phyloP scores from a whole-genome alignment of 2,797 vertebrate species.

The Adrianichthys oophorus region DNA sequence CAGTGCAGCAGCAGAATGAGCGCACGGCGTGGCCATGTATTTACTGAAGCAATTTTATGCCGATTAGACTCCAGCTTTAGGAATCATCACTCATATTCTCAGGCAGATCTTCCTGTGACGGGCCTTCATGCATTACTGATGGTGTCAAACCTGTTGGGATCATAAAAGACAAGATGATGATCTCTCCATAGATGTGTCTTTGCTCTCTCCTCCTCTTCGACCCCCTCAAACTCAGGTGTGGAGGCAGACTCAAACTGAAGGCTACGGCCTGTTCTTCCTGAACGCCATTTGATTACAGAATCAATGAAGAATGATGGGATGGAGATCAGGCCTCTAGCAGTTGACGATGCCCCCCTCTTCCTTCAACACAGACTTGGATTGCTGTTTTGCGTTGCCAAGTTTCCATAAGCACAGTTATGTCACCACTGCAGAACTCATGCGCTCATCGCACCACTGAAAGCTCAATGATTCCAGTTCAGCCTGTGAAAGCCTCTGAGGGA shows the following conservation, averaged over 20 bases:
- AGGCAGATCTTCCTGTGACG: slow-evolving; percentile 55
- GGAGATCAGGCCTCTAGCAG: slow-evolving; percentile 58
- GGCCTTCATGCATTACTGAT: slow-evolving; percentile 61
- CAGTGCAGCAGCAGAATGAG: slow-evolving; percentile 50
- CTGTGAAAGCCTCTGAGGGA: neutral
- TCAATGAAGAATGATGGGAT: slow-evolving; percentile 71
- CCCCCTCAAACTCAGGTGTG: slow-evolving; percentile 42
- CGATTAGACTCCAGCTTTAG: slow-evolving; percentile 57
- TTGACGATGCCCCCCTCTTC: slow-evolving; percentile 6
- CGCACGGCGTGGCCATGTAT: slow-evolving; percentile 39
- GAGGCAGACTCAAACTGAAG: slow-evolving; percentile 58
- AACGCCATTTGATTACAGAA: slow-evolving; percentile 69
- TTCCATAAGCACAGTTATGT: slow-evolving; percentile 49
- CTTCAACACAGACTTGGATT: slow-evolving; percentile 27
- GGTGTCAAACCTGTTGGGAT: slow-evolving; percentile 68
- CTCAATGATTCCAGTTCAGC: slow-evolving; percentile 43
- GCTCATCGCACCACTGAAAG: slow-evolving; percentile 22
- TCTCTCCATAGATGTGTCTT: slow-evolving; percentile 68
- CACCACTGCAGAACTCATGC: slow-evolving; percentile 43
- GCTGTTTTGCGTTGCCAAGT: slow-evolving; percentile 39
- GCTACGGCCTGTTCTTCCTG: slow-evolving; percentile 62
- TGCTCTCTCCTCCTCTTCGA: slow-evolving; percentile 14
- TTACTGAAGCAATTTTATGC: slow-evolving; percentile 72
- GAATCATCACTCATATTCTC: slow-evolving; percentile 61
- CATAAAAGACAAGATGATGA: slow-evolving; percentile 69